Conservation (phyloP, 2,797 vertebrate genomes). For the Helarctos malayanus region DNA sequence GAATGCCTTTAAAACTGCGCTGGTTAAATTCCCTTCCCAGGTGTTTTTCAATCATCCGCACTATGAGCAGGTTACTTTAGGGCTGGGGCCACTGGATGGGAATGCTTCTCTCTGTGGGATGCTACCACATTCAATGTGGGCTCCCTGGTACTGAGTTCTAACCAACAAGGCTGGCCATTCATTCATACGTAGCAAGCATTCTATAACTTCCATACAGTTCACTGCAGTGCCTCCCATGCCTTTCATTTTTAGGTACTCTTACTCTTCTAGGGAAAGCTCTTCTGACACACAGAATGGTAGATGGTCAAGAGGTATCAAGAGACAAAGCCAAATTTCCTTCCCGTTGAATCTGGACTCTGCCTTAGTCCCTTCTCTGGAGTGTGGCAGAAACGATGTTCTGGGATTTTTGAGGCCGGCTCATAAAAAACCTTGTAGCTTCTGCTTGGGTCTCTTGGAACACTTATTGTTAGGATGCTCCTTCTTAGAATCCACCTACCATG, state of each 20-base stretch:
- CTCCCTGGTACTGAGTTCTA: neutral
- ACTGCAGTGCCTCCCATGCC: neutral
- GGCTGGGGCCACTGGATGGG: neutral
- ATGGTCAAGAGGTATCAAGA: neutral
- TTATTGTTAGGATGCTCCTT: neutral
- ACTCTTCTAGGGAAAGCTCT: neutral
- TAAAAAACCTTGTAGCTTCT: neutral
- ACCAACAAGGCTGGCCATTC: neutral
- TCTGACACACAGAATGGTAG: neutral
- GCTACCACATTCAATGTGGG: neutral
- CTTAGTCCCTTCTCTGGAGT: neutral
- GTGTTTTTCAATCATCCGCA: neutral
- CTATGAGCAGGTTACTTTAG: neutral
- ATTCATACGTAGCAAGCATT: neutral
- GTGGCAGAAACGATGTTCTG: neutral
- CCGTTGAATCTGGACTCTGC: neutral
- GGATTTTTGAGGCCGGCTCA: neutral
- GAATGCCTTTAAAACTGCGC: neutral
- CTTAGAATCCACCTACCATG: neutral
- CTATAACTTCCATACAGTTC: neutral
- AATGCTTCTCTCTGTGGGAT: neutral
- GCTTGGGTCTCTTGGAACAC: neutral
- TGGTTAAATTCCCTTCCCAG: neutral
- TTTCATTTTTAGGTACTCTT: neutral
- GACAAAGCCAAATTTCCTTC: neutral